Conservation (phyloP, 2,113 vertebrate species). For the Cranoglanis bouderius region DNA sequence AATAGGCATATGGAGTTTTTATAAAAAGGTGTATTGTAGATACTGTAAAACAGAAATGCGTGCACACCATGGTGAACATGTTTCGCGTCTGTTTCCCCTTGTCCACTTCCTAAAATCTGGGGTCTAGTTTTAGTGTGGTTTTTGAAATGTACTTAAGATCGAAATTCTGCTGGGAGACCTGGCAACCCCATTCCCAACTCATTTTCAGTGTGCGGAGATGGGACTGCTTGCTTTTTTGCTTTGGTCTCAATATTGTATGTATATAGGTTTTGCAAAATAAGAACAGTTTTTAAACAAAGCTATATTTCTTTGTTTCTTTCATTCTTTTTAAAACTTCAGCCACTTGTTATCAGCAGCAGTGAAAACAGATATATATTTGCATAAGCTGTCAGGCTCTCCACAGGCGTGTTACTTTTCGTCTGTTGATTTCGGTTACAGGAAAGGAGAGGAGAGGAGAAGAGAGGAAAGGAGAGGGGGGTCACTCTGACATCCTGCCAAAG, state of each 20-base stretch:
- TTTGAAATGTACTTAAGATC: background rate
- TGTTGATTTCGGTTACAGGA: slow-evolving; percentile 63
- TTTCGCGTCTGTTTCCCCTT: background rate
- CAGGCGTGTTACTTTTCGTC: background rate
- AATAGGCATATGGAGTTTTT: no score
- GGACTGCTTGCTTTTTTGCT: background rate
- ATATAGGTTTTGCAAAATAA: background rate
- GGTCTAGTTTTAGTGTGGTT: background rate
- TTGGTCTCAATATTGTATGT: background rate
- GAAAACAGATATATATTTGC: background rate
- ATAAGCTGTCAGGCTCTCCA: background rate
- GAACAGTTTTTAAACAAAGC: background rate
- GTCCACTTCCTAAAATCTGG: background rate
- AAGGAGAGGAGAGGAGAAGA: background rate
- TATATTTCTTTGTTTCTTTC: background rate
- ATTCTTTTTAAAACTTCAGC: background rate
- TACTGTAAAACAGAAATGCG: background rate
- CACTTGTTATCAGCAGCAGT: background rate
- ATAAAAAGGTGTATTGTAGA: background rate
- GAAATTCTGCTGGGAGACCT: background rate
- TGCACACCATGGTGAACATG: background rate
- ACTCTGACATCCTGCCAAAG: slow-evolving; percentile 70
- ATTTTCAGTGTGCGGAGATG: background rate
- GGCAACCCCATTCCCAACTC: background rate
- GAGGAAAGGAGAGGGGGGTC: slow-evolving; percentile 39